Evolutionary conservation across 2,113 vertebrate genomes (phyloP), one percentile per base, ranked within the genome.

Genomic region (Podarcis cretensis): DNA sequence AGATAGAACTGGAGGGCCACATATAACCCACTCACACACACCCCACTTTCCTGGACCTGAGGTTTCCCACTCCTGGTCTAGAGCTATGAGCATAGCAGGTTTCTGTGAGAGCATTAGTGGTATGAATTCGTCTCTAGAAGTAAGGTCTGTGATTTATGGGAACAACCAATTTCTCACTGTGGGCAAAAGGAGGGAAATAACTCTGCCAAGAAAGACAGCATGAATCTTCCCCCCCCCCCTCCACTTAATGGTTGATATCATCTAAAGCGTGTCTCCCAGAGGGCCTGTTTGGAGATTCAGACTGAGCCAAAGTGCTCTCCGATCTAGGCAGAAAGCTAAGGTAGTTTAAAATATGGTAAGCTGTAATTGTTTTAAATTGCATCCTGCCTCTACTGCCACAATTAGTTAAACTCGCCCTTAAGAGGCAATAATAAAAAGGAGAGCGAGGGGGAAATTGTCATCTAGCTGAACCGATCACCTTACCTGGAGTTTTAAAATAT

Each of bases 41-140:
- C 48, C 12, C 48, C 48, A 54, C 48, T 54, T 54, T 10, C 16
- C 59, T 63, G 16, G 59, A 20, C 18, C 18, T 63, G 59, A 20
- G 59, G 18, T 5, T 63, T 20, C 59, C 59, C 18, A 63, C 16
- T 20, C 59, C 59, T 63, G 59, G 59, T 48, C 43, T 48, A 10
- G 89, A 79, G 79, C 63, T 90, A 59, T 91, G 89, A 94, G 89
- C 57, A 73, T 86, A 92, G 94, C 93, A 93, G 93, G 89, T 95
- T 96, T 96, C 94, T 95, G 94, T 74, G 37, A 81, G 43, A 83
- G 35, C 84, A 92, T 96, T 96, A 96, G 93, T 89, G 94, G 96
- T 94, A 96, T 96, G 96, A 97, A 97, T 96, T 96, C 91, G 86
- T 91, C 92, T 95, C 94, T 95, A 93, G 88, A 86, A 89, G 90